Evolutionary conservation across 2,797 vertebrate genomes (phyloP).

Genomic region (Parambassis ranga): DNA sequence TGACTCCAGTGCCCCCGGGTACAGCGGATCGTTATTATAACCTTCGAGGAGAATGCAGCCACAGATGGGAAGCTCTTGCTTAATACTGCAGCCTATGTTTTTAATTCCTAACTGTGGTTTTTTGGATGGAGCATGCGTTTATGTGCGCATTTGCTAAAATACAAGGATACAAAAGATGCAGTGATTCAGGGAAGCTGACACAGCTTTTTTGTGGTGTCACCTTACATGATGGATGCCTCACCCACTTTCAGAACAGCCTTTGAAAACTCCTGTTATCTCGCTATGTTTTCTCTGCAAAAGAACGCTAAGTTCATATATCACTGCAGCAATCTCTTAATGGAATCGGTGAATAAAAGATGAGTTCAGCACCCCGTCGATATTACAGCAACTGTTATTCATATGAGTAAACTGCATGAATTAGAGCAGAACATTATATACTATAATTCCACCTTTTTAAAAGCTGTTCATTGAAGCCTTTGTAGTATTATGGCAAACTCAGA

Average conservation of each 20-base stretch:
- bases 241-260: constrained; percentile 63
- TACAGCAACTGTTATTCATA: constrained; percentile 65
- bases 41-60: constrained; percentile 66
- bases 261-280: constrained; percentile 67
- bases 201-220: constrained; percentile 71
- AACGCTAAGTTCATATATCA: constrained; percentile 71
- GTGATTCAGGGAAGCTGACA: constrained; percentile 62
- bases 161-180: constrained; percentile 54
- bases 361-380: constrained; percentile 58
- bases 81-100: constrained; percentile 54
- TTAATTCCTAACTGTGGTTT: constrained; percentile 38
- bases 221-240: constrained; percentile 75
- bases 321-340: constrained; percentile 65
- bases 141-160: constrained; percentile 43
- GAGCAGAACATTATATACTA: constrained; percentile 48
- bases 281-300: constrained; percentile 56
- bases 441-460: constrained; percentile 60
- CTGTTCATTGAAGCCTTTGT: constrained; percentile 56
- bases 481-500: constrained; percentile 37
- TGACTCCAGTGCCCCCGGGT: constrained; percentile 67
- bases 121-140: constrained; percentile 17
- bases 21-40: constrained; percentile 71
- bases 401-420: constrained; percentile 65
- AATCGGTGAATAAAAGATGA: constrained; percentile 77
- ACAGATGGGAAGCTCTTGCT: constrained; percentile 57